Evolutionary conservation across 1,140 invertebrate species (phyloP).

Genomic region (Drosophila ananassae): DNA sequence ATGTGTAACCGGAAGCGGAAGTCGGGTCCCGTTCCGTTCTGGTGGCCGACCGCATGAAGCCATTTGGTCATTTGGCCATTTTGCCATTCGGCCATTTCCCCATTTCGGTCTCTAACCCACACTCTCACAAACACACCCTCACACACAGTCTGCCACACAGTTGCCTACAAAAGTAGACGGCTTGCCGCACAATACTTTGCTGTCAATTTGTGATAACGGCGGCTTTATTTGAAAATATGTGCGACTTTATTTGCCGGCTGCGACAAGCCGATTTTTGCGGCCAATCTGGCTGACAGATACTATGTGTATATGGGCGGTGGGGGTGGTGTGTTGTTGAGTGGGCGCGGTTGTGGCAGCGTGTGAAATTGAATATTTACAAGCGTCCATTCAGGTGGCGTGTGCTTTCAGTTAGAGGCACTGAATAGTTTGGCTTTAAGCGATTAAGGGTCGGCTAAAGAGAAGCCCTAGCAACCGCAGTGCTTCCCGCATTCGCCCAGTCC

Average conservation of each 20-base stretch:
- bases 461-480: conserved; percentile 1
- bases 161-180: conserved; percentile 44
- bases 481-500: conserved; percentile 19
- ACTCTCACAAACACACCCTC: neutral
- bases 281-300: conserved; percentile 22
- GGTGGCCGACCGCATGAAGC: conserved; percentile 68
- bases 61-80: conserved; percentile 61
- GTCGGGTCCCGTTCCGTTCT: conserved; percentile 40
- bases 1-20: conserved; percentile 68
- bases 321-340: neutral
- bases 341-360: conserved; percentile 1
- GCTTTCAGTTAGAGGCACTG: conserved; percentile 10
- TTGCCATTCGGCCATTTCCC: conserved; percentile 55
- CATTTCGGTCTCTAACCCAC: conserved; percentile 20
- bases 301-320: conserved; percentile 5
- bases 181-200: conserved; percentile 64
- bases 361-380: conserved; percentile 51
- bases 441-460: conserved; percentile 13
- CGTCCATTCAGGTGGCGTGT: conserved; percentile 28
- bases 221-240: conserved; percentile 70
- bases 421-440: conserved; percentile 41
- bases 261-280: conserved; percentile 37
- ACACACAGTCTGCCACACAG: neutral
- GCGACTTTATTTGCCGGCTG: conserved; percentile 56
- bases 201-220: conserved; percentile 76